Evolutionary conservation across 2,888 invertebrate species (phyloP), one percentile per base, ranked within the genome.

Genomic region (Achlya flavicornis): DNA sequence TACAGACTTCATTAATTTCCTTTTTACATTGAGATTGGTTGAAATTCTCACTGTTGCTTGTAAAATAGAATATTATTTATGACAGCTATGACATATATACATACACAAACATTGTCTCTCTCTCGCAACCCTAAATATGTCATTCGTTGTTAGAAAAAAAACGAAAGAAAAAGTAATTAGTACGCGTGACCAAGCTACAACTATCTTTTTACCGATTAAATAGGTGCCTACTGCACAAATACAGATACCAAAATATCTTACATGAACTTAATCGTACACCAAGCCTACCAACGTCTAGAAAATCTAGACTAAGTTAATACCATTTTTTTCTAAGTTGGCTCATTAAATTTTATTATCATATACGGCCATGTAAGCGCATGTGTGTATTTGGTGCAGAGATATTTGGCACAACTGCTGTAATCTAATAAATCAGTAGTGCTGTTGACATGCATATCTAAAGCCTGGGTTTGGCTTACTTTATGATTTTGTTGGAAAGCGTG

Each of bases 341-440:
- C 53, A 53, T 53, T 53, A 53, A 53, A 19, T 3, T 53, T 53
- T 53, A 53, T 10, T 53, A 19, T 53, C 53, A 53, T 53, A 53
- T 19, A 10, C 53, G 12, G 14, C 26, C 41, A 14, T 12, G 60
- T 60, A 53, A 48, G 53, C 10, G 53, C 53, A 53, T 19, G 53
- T 53, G 35, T n/a, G 14, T 58, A n/a, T 6, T 58, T 7, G 3
- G 58, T 58, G 35, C 35, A 60, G 1, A 60, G 16, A 19, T 59
- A 41, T 26, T 60, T 19, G 60, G 41, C 35, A 43, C 41, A 41
- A 43, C 60, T 41, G 12, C 60, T 41, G 12, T 41, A 26, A 38
- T 26, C 19, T 19, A 19, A 60, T 60, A 60, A 60, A 60, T 60
- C 60, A 26, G 60, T 26, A 60, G 16, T 48, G 48, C 53, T n/a